Conservation (phyloP, 2,113 vertebrate species). For the Brachyhypopomus gauderio region DNA sequence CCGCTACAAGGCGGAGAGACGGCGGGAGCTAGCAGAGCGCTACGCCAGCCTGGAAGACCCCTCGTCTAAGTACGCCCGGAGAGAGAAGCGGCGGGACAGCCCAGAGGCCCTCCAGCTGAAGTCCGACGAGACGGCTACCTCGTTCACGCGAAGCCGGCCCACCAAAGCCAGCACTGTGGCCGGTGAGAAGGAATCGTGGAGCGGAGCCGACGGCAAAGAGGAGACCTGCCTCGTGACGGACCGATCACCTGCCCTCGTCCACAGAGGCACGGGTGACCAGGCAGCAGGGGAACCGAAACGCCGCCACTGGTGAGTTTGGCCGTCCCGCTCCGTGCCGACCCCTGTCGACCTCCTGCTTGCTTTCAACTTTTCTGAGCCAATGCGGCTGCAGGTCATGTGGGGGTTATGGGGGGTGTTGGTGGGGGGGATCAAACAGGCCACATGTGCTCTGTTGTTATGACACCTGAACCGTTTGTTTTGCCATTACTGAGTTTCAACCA, state of each 20-base stretch:
- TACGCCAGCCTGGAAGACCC: constrained; percentile 73
- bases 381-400: too few relatives aligned
- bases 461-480: constrained; percentile 49
- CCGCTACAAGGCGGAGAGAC: constrained; percentile 78
- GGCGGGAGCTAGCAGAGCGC: constrained; percentile 73
- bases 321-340: too few relatives aligned
- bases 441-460: constrained; percentile 48
- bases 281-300: neutral
- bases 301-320: constrained; percentile 25
- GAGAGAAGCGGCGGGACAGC: constrained; percentile 57
- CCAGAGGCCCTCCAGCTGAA: constrained; percentile 31
- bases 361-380: too few relatives aligned
- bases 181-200: constrained; percentile 12
- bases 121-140: neutral
- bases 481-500: constrained; percentile 17
- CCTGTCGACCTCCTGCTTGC: too few relatives aligned
- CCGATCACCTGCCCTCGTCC: neutral
- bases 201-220: neutral
- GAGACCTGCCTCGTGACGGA: neutral
- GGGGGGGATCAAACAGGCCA: neutral
- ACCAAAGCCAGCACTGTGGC: neutral
- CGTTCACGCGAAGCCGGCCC: neutral
- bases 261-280: neutral
- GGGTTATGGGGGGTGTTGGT: too few relatives aligned
- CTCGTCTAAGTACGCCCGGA: constrained; percentile 68